Conservation (phyloP, 2,797 vertebrate genomes). For the Ctenochaetus hawaiiensis region DNA sequence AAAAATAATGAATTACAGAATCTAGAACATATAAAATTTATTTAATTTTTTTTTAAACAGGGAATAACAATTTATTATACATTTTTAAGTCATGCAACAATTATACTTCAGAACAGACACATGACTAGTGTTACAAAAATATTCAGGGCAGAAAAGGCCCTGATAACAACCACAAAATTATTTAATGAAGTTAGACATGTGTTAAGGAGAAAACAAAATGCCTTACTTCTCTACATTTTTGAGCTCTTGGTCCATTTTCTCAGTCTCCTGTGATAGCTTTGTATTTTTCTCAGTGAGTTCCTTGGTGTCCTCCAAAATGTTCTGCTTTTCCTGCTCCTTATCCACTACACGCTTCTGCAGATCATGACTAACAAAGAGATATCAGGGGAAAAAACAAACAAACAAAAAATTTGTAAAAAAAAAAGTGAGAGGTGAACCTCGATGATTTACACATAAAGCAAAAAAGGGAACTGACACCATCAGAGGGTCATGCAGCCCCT, state of each 20-base stretch:
- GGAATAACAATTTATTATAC: neutral
- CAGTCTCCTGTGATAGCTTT: constrained; percentile 89
- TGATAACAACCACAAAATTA: constrained; percentile 22
- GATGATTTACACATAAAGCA: constrained; percentile 13
- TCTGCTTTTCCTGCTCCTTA: constrained; percentile 90
- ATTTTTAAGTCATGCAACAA: neutral
- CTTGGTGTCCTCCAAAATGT: constrained; percentile 91
- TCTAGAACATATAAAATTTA: neutral
- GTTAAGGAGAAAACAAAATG: neutral
- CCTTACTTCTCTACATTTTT: constrained; percentile 94
- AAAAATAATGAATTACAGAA: neutral
- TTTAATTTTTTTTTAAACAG: neutral
- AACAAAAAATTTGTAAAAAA: neutral
- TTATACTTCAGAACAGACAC: constrained; percentile 3
- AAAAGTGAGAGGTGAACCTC: neutral
- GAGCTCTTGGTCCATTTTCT: constrained; percentile 90
- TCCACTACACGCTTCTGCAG: constrained; percentile 88
- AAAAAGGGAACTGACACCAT: constrained; percentile 2
- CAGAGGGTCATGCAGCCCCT: neutral
- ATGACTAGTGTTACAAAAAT: constrained; percentile 10
- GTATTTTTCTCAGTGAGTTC: constrained; percentile 90
- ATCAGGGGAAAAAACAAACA: neutral
- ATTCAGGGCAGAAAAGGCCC: neutral
- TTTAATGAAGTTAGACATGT: neutral
- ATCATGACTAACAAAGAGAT: constrained; percentile 85